A percentile compares a stretch with the other conserved stretches of the same genome.
Evolutionary conservation across 2,888 invertebrate genomes (phyloP).

Genomic region (Eurois occulta): DNA sequence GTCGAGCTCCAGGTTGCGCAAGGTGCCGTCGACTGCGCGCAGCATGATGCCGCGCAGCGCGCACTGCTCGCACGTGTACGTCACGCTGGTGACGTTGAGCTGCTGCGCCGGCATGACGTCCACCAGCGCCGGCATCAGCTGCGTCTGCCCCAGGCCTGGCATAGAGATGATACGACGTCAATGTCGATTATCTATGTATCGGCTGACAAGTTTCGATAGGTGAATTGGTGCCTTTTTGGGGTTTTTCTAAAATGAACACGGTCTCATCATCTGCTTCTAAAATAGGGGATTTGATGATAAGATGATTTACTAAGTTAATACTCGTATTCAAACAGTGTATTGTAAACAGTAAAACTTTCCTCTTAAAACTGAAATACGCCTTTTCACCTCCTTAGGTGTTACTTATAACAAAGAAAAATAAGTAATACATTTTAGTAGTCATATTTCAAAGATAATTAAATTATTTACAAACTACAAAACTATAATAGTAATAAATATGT

Average conservation of each 20-base stretch:
- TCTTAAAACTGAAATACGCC: no score
- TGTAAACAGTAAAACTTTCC: no score
- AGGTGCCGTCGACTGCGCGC: constrained; percentile 20
- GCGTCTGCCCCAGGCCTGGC: constrained; percentile 33
- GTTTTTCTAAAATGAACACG: background rate
- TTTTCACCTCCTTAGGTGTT: no score
- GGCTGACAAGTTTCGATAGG: background rate
- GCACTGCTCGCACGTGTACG: constrained; percentile 22
- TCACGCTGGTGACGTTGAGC: background rate
- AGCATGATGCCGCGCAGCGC: constrained; percentile 34
- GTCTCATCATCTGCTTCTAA: background rate
- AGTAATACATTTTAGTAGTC: no score
- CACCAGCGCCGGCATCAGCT: background rate
- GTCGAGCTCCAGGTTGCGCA: constrained; percentile 29
- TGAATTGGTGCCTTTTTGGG: background rate
- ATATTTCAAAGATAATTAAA: no score
- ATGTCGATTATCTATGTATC: background rate
- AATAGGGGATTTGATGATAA: no score
- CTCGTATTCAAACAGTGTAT: no score
- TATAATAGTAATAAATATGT: no score
- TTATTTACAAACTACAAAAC: no score
- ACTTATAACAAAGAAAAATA: no score
- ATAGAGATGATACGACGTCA: background rate
- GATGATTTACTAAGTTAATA: no score
- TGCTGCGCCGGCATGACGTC: constrained; percentile 31